Percentiles rank a stretch among this genome's conserved stretches.
Conservation (phyloP, 2,888 invertebrate genomes). For the Eilema caniola region DNA sequence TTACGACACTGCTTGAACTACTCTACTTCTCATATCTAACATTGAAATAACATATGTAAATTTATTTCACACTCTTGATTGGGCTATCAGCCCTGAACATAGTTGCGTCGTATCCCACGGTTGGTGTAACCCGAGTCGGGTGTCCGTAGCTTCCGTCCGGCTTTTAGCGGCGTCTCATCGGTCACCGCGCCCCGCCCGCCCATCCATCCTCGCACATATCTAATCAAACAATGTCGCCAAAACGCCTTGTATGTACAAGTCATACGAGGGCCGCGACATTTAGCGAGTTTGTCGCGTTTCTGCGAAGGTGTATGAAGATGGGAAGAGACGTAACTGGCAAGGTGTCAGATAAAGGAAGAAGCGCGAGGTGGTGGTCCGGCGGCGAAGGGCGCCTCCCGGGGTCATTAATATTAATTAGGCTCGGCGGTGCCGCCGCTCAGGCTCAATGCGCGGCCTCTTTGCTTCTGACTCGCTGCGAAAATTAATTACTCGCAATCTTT, state of each 20-base stretch:
- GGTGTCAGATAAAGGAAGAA: constrained; percentile 73
- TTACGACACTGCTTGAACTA: background rate
- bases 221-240: constrained; percentile 50
- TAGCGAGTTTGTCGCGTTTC: constrained; percentile 24
- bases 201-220: constrained; percentile 65
- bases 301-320: constrained; percentile 53
- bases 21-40: too few species aligned
- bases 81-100: constrained; percentile 68
- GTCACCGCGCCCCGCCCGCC: constrained; percentile 69
- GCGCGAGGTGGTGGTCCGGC: constrained; percentile 55
- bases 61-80: constrained; percentile 11
- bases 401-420: constrained; percentile 87
- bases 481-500: constrained; percentile 87
- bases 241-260: constrained; percentile 24
- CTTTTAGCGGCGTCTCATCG: constrained; percentile 84
- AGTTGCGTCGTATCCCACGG: constrained; percentile 82
- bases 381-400: constrained; percentile 70
- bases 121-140: constrained; percentile 81
- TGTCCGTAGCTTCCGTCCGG: constrained; percentile 86
- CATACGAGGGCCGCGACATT: constrained; percentile 17
- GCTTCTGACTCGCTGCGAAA: constrained; percentile 87
- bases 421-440: constrained; percentile 74
- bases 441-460: constrained; percentile 82
- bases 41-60: background rate
- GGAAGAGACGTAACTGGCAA: constrained; percentile 58